phyloP scores from a whole-genome alignment of 2,888 invertebrate species.

The Torymus texanus region DNA sequence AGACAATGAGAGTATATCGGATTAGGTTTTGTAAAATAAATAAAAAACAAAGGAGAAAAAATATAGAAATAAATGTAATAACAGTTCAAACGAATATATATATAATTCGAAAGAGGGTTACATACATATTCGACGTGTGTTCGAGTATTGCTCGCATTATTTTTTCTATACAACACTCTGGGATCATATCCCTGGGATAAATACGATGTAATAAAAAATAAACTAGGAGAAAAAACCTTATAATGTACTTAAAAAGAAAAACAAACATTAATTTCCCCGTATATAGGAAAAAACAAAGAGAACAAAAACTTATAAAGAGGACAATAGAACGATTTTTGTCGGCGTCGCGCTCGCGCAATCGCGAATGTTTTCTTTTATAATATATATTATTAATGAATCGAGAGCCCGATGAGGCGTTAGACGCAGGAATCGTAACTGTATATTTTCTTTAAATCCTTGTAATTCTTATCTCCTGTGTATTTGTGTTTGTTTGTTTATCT shows the following conservation, averaged over 20 bases:
- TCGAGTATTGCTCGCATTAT: constrained; percentile 36
- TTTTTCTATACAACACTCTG: not conserved
- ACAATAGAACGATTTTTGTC: constrained; percentile 4
- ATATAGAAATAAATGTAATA: constrained; percentile 4
- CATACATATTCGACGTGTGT: constrained; percentile 34
- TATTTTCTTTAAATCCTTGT: constrained; percentile 23
- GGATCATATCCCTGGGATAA: not conserved
- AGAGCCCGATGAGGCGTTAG: constrained; percentile 45
- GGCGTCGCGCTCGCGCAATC: constrained; percentile 30
- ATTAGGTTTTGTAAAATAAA: constrained; percentile 41
- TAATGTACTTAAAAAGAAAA: too few relatives aligned
- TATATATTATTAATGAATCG: constrained; percentile 22
- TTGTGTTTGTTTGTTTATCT: not conserved
- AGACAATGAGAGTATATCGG: constrained; percentile 17
- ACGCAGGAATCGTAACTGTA: constrained; percentile 42
- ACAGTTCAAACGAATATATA: constrained; percentile 13
- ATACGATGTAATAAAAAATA: constrained; percentile 15
- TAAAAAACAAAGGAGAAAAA: constrained; percentile 25
- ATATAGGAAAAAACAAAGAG: not conserved
- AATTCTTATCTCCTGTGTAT: constrained; percentile 9
- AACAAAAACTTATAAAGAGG: constrained; percentile 6
- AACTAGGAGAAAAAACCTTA: too few relatives aligned
- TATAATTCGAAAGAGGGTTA: not conserved
- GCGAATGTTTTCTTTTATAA: constrained; percentile 20
- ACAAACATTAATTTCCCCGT: too few relatives aligned